Evolutionary conservation across 2,113 vertebrate species (phyloP), one percentile per base, ranked within the genome.

Genomic region (Rutilus rutilus): DNA sequence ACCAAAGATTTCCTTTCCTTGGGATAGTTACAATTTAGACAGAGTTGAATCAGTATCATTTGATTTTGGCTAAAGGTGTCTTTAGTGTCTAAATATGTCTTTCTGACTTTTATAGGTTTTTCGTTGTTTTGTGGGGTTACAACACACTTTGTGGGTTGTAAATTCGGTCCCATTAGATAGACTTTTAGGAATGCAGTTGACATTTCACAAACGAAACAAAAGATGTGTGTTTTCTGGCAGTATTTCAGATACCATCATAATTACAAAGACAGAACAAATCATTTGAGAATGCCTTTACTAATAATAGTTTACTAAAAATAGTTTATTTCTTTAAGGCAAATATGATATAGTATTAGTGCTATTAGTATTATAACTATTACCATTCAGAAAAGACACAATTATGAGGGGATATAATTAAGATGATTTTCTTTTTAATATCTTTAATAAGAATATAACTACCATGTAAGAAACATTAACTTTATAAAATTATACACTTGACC

Each of bases 1-100:
- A n/a, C 81, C 67, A 71, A 42, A 67, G 73, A 73, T 83, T 12
- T 73, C 33, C 67, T 83, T 83, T 67, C 81, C 67, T 73, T 59
- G 6, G 47, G 14, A 73, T 73, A 83, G 5, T 1, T 67, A 19
- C 25, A 54, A 33, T 60, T 60, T 3, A 60, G 30, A 7, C n/a
- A 59, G 47, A 23, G 54, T 39, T 77, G 4, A 10, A n/a, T 45
- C 23, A 1, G 69, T 74, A 25, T 74, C 42, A 25, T 74, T 74
- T 5, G 14, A 17, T 17, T 52, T 52, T 74, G 5, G 6, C 39
- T 74, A 74, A 74, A 10, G 25, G n/a, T n/a, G 9, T 62, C n/a
- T 62, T 23, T 10, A 25, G 59, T 10, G 59, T 23, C 23, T 60
- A 60, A 60, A 60, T 62, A 23, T n/a, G 23, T 11, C 9, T 62